These are phyloP conservation scores for Schizopygopsis pylzovi DNA, from an alignment of 2,797 vertebrate species.

Conservation along the genomic window DNA sequence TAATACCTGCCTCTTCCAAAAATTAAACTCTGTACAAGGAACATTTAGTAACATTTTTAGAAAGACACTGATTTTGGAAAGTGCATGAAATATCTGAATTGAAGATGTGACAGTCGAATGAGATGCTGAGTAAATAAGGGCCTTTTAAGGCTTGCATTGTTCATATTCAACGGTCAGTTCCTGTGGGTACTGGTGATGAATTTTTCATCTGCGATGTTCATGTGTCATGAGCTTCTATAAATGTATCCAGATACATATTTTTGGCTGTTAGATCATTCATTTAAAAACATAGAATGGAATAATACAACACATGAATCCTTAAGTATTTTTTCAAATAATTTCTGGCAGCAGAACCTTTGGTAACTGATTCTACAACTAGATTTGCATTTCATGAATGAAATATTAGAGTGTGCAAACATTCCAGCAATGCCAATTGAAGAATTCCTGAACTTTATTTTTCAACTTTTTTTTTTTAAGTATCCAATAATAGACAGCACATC, in stretches of 20 bases:
- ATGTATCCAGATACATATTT: not conserved
- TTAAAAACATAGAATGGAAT: not conserved
- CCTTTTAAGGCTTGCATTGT: not conserved
- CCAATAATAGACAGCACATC: not conserved
- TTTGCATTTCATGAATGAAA: not conserved
- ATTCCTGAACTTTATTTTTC: not conserved
- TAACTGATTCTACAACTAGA: not conserved
- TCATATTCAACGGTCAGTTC: not conserved
- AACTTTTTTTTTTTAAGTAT: not conserved
- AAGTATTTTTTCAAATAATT: not conserved
- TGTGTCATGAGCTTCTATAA: not conserved
- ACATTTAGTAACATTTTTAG: not conserved
- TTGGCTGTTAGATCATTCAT: not conserved
- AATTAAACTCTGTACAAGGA: not conserved
- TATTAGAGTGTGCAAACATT: not conserved
- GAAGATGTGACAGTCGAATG: not conserved
- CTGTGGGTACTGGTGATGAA: not conserved
- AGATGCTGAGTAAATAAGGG: not conserved
- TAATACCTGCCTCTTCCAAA: not conserved
- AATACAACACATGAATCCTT: not conserved
- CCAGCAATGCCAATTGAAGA: not conserved
- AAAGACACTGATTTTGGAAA: not conserved
- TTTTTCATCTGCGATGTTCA: not conserved
- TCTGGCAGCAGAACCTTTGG: not conserved
- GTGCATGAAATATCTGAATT: not conserved